Evolutionary conservation across 2,888 invertebrate species (phyloP), one percentile per base, ranked within the genome.

Genomic region (Protophormia terraenovae): DNA sequence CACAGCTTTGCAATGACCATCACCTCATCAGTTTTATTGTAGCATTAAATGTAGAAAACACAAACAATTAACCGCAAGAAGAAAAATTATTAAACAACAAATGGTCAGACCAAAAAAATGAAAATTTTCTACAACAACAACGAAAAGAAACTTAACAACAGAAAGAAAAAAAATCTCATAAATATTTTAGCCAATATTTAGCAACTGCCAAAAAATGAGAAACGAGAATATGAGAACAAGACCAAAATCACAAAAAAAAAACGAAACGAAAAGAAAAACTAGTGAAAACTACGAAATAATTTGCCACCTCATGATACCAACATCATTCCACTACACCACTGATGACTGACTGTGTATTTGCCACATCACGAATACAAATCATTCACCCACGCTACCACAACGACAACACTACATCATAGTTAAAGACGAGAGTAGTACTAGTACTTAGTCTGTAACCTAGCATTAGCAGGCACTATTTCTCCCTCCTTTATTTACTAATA

Each of bases 1-100:
- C 45, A 76, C 14, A 27, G 71, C 79, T 83, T 84, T 83, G 75
- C 73, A 80, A 83, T 87, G 86, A 72, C 84, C 86, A 86, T 86
- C 86, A 83, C 58, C 76, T 81, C 76, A 82, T 76, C 81, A 69
- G 38, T 72, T 67, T 32, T 69, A 67, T 62, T 47, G 75, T 41
- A 71, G 60, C 27, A 50, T 47, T 50, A n/a, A 69, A 32, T 69
- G 32, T 29, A 67, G 58, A 55, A 67, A 45, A 55, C 22, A 72
- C n/a, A 24, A 77, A 22, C 47, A 75, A n/a, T 38, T 35, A n/a
- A 16, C 47, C 29, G 7, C 19, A 67, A 12, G 8, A 47, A 47
- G 29, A 58, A 47, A 47, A 47, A 5, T 1, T n/a, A 45, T 1
- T 14, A 62, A 22, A 55, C 5, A 72, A 55, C 19, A 55, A 73